A percentile compares a stretch with the other conserved stretches of the same genome.
Evolutionary conservation across 2,113 vertebrate species (phyloP).

Genomic region (Enhydra lutris): DNA sequence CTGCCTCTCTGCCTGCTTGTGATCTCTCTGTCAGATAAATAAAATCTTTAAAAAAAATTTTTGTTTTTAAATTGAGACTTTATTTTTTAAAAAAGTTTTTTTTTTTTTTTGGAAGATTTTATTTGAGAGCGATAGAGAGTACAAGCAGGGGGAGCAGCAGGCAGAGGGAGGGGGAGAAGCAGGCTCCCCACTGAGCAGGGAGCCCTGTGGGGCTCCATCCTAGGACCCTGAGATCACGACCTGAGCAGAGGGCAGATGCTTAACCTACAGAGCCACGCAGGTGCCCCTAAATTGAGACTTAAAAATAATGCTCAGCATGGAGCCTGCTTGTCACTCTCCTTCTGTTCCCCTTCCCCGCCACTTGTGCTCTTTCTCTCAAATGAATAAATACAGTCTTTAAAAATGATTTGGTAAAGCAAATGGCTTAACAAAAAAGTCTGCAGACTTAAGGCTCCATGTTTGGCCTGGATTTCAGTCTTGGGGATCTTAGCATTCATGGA

Average conservation of each 20-base stretch:
- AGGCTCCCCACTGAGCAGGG: no score
- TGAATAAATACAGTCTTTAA: background rate
- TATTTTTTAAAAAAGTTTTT: background rate
- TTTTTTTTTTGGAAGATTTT: no score
- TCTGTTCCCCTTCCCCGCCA: no score
- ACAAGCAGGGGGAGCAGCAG: no score
- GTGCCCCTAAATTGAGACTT: background rate
- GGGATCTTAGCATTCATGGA: no score
- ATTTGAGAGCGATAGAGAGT: background rate
- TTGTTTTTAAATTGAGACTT: background rate
- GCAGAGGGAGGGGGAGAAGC: no score
- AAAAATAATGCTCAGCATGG: background rate
- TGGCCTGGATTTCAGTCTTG: background rate
- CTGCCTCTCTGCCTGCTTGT: no score
- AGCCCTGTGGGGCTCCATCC: background rate
- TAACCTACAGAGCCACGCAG: background rate
- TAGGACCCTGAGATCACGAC: background rate
- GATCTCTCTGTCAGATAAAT: no score
- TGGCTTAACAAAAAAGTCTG: background rate
- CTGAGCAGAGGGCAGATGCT: background rate
- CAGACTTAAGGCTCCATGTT: background rate
- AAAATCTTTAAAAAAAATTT: background rate
- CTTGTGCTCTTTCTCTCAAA: background rate
- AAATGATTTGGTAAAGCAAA: background rate
- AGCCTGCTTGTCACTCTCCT: background rate